Percentiles rank a stretch among this genome's conserved stretches.
These are phyloP conservation scores for Porites divaricata DNA, from an alignment of 92 coral and sea anemone species.

Conservation along the genomic window DNA sequence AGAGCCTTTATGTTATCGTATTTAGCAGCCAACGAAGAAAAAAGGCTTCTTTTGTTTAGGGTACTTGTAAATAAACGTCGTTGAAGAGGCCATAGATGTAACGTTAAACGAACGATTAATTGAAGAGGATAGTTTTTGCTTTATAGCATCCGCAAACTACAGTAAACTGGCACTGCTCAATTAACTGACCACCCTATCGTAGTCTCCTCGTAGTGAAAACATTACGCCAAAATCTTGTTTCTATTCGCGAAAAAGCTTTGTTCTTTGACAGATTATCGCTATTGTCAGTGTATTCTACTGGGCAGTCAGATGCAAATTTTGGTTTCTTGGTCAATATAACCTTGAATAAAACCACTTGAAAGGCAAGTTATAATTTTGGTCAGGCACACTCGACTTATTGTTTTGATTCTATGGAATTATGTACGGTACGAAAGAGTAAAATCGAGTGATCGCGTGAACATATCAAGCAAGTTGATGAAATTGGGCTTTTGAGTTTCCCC, in stretches of 20 bases:
- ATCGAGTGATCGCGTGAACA: neutral
- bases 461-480: neutral
- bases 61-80: neutral
- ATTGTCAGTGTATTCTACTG: constrained; percentile 16
- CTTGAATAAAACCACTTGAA: constrained; percentile 17
- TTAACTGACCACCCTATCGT: no score
- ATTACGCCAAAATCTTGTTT: neutral
- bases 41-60: constrained; percentile 7
- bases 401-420: neutral
- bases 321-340: constrained; percentile 20
- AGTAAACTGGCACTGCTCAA: neutral
- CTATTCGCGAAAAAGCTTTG: constrained; percentile 17
- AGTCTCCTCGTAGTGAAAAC: neutral
- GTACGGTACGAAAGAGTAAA: neutral
- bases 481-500: constrained; percentile 6
- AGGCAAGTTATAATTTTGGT: constrained; percentile 12
- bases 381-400: constrained; percentile 5
- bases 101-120: constrained; percentile 34
- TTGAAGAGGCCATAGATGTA: neutral
- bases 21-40: neutral
- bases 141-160: neutral
- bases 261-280: constrained; percentile 9
- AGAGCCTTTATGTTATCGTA: no score
- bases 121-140: neutral
- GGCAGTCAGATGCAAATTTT: constrained; percentile 43